Conservation (phyloP, 2,888 invertebrate species). For the Alviniconcha strummeri region DNA sequence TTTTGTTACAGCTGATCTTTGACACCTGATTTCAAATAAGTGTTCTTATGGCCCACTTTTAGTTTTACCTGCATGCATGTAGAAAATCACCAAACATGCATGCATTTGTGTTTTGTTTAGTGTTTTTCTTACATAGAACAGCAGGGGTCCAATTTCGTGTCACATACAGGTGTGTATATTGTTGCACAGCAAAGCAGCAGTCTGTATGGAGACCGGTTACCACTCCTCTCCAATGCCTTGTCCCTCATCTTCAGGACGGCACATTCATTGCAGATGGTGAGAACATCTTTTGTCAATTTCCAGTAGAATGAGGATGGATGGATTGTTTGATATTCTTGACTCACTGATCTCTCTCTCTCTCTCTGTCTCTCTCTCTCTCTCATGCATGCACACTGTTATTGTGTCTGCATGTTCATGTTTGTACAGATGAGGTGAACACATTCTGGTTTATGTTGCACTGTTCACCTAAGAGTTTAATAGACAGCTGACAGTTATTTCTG, state of each 20-base stretch:
- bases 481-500: not conserved
- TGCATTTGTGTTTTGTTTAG: too few relatives aligned
- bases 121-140: too few relatives aligned
- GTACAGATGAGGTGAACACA: not conserved
- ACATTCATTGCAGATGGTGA: slow-evolving; percentile 62
- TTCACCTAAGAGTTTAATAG: not conserved
- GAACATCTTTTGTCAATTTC: not conserved
- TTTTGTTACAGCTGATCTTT: too few relatives aligned
- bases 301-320: too few relatives aligned
- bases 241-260: slow-evolving; percentile 61
- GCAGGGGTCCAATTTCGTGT: too few relatives aligned
- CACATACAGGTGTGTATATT: too few relatives aligned
- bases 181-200: slow-evolving; percentile 54
- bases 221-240: slow-evolving; percentile 54
- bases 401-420: not conserved
- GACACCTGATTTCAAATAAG: too few relatives aligned
- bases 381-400: not conserved
- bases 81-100: too few relatives aligned
- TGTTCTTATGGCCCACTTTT: too few relatives aligned
- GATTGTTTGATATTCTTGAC: not conserved
- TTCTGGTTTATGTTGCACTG: too few relatives aligned
- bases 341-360: not conserved
- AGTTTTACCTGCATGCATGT: too few relatives aligned
- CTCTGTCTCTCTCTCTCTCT: not conserved
- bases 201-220: slow-evolving; percentile 58